phyloP scores from a whole-genome alignment of 2,113 vertebrate species.

The Lynx canadensis region DNA sequence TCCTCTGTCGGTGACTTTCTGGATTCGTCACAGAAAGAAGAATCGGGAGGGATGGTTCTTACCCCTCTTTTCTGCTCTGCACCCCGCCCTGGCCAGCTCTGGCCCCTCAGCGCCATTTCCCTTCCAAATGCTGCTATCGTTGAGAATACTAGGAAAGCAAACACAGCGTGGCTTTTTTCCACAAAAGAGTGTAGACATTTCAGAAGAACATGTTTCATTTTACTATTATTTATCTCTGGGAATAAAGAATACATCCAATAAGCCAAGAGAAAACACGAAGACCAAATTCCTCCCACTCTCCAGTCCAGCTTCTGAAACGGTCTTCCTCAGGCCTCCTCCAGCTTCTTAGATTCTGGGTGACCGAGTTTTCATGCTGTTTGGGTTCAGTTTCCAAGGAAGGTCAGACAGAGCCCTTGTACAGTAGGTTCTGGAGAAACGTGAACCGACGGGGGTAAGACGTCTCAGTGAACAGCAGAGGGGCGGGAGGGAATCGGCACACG shows the following conservation, averaged over 20 bases:
- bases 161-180: fast-evolving
- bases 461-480: fast-evolving
- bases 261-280: not conserved
- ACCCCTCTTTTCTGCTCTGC: fast-evolving
- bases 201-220: fast-evolving
- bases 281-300: fast-evolving
- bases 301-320: fast-evolving
- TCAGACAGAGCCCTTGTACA: fast-evolving
- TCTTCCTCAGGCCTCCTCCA: fast-evolving
- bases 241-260: fast-evolving
- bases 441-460: fast-evolving
- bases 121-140: fast-evolving
- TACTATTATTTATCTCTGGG: not conserved
- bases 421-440: not conserved
- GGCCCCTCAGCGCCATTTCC: fast-evolving
- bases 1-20: not conserved
- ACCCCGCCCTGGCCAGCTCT: fast-evolving
- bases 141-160: not conserved
- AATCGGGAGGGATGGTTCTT: fast-evolving
- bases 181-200: fast-evolving
- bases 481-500: fast-evolving
- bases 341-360: not conserved
- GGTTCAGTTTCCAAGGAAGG: not conserved
- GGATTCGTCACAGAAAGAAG: not conserved
- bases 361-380: fast-evolving